Conservation (phyloP, 2,888 invertebrate genomes). For the Axea sp. region DNA sequence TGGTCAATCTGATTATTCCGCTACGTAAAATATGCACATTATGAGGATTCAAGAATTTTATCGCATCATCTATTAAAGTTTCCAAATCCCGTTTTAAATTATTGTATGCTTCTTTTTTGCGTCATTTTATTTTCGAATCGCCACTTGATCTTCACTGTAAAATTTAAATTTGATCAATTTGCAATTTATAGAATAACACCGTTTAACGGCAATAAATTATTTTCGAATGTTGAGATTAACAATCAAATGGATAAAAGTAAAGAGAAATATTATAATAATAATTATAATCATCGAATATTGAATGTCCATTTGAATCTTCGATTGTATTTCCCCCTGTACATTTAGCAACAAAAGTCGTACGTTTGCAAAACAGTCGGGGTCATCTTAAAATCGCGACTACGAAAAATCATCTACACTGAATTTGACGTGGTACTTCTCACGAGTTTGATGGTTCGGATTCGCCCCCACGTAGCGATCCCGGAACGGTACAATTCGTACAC, state of each 20-base stretch:
- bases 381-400: not conserved
- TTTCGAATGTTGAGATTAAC: too few species aligned
- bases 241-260: too few species aligned
- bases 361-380: not conserved
- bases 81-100: slow-evolving; percentile 49
- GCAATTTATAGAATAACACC: too few species aligned
- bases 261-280: too few species aligned
- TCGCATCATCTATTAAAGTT: slow-evolving; percentile 56
- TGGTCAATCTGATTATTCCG: slow-evolving; percentile 66
- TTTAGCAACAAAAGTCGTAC: not conserved
- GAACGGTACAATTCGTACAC: slow-evolving; percentile 71
- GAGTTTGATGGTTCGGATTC: slow-evolving; percentile 68
- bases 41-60: slow-evolving; percentile 63
- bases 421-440: slow-evolving; percentile 69
- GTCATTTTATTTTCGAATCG: slow-evolving; percentile 24
- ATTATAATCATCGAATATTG: too few species aligned
- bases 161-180: too few species aligned
- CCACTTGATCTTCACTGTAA: slow-evolving; percentile 32
- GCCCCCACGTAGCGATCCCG: slow-evolving; percentile 62
- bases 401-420: slow-evolving; percentile 25
- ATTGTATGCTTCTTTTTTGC: slow-evolving; percentile 36
- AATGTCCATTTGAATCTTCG: too few species aligned
- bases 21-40: slow-evolving; percentile 73
- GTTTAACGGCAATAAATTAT: too few species aligned
- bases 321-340: too few species aligned